These are phyloP conservation scores for Enteromius anoplus DNA, from an alignment of 2,797 vertebrate species.

Conservation along the genomic window DNA sequence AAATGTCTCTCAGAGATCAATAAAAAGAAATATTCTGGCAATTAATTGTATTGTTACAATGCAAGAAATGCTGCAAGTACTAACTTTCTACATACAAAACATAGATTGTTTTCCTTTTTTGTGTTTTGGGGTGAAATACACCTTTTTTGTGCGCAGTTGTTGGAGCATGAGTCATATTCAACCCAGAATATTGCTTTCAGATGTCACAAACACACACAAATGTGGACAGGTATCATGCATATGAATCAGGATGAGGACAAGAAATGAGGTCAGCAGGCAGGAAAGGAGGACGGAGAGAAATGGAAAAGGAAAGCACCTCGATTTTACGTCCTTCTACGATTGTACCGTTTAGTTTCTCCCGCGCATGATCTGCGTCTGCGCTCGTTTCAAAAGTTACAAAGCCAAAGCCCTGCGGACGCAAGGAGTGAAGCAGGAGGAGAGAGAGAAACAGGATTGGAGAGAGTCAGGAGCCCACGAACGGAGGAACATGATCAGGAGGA, in stretches of 20 bases:
- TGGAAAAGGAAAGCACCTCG: conserved; percentile 74
- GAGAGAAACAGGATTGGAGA: conserved; percentile 53
- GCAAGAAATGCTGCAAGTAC: neutral
- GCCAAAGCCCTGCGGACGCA: conserved; percentile 82
- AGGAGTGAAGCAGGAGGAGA: conserved; percentile 57
- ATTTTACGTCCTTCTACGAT: conserved; percentile 94
- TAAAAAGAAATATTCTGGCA: neutral
- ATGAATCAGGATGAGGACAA: conserved; percentile 48
- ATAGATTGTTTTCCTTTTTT: neutral
- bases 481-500: conserved; percentile 47
- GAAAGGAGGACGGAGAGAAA: conserved; percentile 34
- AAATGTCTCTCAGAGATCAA: neutral
- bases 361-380: conserved; percentile 87
- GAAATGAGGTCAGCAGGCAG: conserved; percentile 29
- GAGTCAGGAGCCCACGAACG: conserved; percentile 57
- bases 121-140: neutral
- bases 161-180: conserved; percentile 36
- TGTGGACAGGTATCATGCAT: conserved; percentile 42
- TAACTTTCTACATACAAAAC: neutral
- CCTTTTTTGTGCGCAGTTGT: neutral
- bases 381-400: conserved; percentile 94
- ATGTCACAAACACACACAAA: conserved; percentile 8
- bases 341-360: conserved; percentile 92
- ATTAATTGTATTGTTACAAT: neutral
- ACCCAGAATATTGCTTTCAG: conserved; percentile 51